phyloP scores from a whole-genome alignment of 1,140 invertebrate species.

The Pectinophora gossypiella region DNA sequence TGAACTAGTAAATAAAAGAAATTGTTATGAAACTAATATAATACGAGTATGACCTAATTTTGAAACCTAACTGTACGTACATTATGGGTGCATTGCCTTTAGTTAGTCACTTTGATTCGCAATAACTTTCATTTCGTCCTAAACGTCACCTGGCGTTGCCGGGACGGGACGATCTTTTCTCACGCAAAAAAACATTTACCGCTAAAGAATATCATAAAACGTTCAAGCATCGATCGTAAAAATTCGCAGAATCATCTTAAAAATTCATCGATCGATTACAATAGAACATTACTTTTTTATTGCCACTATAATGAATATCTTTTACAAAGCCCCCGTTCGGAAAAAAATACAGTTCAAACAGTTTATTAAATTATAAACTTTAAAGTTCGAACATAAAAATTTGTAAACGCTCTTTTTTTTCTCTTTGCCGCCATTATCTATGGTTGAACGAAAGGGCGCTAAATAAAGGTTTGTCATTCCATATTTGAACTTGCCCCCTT shows the following conservation, averaged over 20 bases:
- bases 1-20: too few species aligned
- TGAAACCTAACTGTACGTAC: not conserved
- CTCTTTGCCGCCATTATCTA: conserved; percentile 35
- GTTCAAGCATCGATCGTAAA: conserved; percentile 55
- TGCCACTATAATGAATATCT: conserved; percentile 64
- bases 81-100: too few species aligned
- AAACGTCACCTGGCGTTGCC: conserved; percentile 17
- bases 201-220: conserved; percentile 50
- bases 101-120: not conserved
- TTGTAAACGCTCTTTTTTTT: conserved; percentile 53
- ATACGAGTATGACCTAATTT: not conserved
- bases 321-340: conserved; percentile 35
- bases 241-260: conserved; percentile 64
- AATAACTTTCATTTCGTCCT: not conserved
- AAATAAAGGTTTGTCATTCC: conserved; percentile 57
- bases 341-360: conserved; percentile 22
- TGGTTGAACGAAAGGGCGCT: conserved; percentile 50
- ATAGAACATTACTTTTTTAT: conserved; percentile 69
- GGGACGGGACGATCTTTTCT: conserved; percentile 46
- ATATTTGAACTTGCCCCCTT: conserved; percentile 54
- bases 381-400: conserved; percentile 63
- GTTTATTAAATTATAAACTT: conserved; percentile 65
- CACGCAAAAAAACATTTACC: conserved; percentile 44
- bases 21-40: too few species aligned
- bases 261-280: conserved; percentile 67